Evolutionary conservation across 2,797 vertebrate genomes (phyloP).

Genomic region (Rhabdophis nuchalis): DNA sequence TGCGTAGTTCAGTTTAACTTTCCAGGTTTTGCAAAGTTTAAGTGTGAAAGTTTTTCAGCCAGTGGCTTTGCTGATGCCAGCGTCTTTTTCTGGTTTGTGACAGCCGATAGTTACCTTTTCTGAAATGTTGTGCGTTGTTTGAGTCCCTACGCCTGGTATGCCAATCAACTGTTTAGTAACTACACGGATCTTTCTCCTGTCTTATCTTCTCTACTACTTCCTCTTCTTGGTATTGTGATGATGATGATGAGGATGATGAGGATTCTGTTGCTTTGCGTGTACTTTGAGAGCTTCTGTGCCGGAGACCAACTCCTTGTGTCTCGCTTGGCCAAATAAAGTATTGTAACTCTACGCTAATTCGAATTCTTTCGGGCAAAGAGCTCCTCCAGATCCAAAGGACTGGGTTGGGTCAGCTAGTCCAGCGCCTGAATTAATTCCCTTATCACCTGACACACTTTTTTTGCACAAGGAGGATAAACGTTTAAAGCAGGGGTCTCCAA

Average conservation of each 20-base stretch:
- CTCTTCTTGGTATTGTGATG: too few relatives aligned
- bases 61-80: neutral
- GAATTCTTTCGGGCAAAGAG: neutral
- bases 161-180: neutral
- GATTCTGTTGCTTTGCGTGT: too few relatives aligned
- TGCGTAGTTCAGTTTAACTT: neutral
- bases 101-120: neutral
- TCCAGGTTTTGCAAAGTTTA: neutral
- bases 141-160: neutral
- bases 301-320: too few relatives aligned
- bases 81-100: fast-evolving
- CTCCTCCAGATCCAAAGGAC: neutral
- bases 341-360: too few relatives aligned
- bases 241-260: too few relatives aligned
- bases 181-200: neutral
- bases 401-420: neutral
- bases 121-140: neutral
- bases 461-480: too few relatives aligned
- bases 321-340: too few relatives aligned
- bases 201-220: too few relatives aligned
- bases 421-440: too few relatives aligned
- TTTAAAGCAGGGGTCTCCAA: too few relatives aligned
- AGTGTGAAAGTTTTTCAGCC: neutral
- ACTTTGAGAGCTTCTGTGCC: too few relatives aligned
- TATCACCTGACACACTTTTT: neutral